Conservation (phyloP, 2,113 vertebrate species). For the Pygoscelis antarcticus region DNA sequence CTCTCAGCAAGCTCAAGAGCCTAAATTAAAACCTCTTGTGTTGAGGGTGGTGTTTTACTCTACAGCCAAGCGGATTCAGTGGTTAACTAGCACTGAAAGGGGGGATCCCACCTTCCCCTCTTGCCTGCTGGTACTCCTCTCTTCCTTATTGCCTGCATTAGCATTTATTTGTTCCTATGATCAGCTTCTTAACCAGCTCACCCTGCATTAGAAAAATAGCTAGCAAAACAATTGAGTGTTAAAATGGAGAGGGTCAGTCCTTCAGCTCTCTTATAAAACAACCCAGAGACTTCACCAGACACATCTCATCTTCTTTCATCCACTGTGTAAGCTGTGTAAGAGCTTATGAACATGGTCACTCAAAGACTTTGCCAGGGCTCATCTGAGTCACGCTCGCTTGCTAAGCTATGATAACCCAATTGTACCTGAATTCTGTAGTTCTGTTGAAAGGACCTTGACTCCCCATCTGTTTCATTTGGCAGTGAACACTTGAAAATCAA, state of each 20-base stretch:
- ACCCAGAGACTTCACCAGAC: background rate
- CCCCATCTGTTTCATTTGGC: background rate
- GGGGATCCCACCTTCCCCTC: background rate
- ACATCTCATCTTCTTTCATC: background rate
- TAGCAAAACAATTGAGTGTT: background rate
- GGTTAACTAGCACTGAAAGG: background rate
- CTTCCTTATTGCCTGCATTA: background rate
- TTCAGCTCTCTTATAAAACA: background rate
- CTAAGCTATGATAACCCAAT: background rate
- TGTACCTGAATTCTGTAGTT: background rate
- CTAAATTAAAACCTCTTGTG: slow-evolving; percentile 6
- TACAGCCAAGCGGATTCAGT: background rate
- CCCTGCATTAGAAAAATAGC: background rate
- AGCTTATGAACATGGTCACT: background rate
- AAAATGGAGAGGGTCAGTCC: background rate
- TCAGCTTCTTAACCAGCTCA: background rate
- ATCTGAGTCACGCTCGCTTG: background rate
- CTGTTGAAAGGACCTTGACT: background rate
- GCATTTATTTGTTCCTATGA: background rate
- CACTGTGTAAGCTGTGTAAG: background rate
- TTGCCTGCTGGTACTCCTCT: background rate
- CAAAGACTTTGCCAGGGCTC: background rate
- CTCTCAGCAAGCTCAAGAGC: background rate
- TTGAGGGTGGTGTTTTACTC: background rate
- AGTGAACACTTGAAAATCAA: background rate